Evolutionary conservation across 1,140 invertebrate genomes (phyloP), one percentile per base, ranked within the genome.

Genomic region (Lepidurus couesii): DNA sequence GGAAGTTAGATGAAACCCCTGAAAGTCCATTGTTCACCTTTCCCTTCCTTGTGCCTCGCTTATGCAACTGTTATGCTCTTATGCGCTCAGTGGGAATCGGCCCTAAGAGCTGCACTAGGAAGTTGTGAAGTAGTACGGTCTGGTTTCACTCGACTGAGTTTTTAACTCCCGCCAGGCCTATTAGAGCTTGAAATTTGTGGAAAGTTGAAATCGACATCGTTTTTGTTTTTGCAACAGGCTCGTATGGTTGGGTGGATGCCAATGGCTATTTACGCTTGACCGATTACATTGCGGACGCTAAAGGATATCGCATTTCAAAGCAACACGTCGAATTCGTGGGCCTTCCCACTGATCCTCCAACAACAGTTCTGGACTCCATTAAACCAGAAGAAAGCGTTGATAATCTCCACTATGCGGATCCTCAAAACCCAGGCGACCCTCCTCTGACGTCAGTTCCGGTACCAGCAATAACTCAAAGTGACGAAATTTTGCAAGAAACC

Each of bases 251-350:
- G 94, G 90, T 95, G 24, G 93, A 95, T 82, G 91, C 92, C 7
- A 88, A 92, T 76, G 93, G 93, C 4, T 92, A 89, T 82, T 86
- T 95, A 53, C 87, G 93, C 4, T 90, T 94, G 44, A 91, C 93
- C 83, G 94, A 95, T 82, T 96, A 95, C 83, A 91, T 95, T 78
- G 93, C 94, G 16, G 93, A 95, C 84, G 87, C 88, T 80, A 87
- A 90, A 81, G 92, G 92, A 73, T 94, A 92, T 83, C 88, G 92
- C 80, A 93, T 94, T 82, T 86, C 93, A 34, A 92, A 91, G 83
- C 92, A 92, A 0, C 93, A 93, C 83, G 93, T 91, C 81, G 86
- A 93, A 7, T 93, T 86, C 81, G 92, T 94, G 73, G 44, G 78
- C 75, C 8, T 13, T 42, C 13, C 21, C 43, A 34, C 73, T 53